Evolutionary conservation across 2,113 vertebrate species (phyloP).

Genomic region (Megaceryle maxima): DNA sequence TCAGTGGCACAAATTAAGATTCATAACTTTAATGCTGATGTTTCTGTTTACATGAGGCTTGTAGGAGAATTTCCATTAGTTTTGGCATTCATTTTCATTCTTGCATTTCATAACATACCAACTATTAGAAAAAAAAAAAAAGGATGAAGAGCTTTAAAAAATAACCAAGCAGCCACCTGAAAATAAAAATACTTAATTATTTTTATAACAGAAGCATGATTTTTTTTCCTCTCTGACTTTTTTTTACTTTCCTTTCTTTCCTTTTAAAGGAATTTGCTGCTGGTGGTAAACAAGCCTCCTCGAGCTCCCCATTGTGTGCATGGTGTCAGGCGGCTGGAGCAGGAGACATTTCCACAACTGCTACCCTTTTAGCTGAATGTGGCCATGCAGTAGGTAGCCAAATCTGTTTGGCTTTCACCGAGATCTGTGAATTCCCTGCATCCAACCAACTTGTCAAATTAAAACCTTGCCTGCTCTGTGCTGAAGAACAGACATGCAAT

Average conservation of each 20-base stretch:
- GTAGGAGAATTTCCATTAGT: constrained; percentile 55
- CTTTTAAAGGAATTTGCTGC: not conserved
- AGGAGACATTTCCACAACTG: constrained; percentile 55
- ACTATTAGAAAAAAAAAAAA: not conserved
- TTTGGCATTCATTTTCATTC: constrained; percentile 57
- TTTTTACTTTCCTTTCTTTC: not conserved
- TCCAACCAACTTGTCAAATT: constrained; percentile 74
- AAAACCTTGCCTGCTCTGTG: constrained; percentile 40
- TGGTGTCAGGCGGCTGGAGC: constrained; percentile 14
- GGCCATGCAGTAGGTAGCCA: constrained; percentile 65
- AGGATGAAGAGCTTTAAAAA: not conserved
- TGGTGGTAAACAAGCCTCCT: not conserved
- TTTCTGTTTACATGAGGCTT: constrained; percentile 69
- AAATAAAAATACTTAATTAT: constrained; percentile 42
- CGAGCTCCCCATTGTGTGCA: not conserved
- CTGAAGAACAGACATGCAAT: constrained; percentile 50
- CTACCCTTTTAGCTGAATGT: constrained; percentile 51
- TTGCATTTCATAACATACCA: not conserved
- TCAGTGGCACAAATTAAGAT: constrained; percentile 75
- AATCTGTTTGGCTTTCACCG: constrained; percentile 61
- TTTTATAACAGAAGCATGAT: not conserved
- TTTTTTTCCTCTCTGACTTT: not conserved
- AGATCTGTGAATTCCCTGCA: constrained; percentile 68
- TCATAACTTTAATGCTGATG: constrained; percentile 75
- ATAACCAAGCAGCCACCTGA: not conserved